Evolutionary conservation across 2,797 vertebrate species (phyloP), one percentile per base, ranked within the genome.

Genomic region (Tadarida brasiliensis): DNA sequence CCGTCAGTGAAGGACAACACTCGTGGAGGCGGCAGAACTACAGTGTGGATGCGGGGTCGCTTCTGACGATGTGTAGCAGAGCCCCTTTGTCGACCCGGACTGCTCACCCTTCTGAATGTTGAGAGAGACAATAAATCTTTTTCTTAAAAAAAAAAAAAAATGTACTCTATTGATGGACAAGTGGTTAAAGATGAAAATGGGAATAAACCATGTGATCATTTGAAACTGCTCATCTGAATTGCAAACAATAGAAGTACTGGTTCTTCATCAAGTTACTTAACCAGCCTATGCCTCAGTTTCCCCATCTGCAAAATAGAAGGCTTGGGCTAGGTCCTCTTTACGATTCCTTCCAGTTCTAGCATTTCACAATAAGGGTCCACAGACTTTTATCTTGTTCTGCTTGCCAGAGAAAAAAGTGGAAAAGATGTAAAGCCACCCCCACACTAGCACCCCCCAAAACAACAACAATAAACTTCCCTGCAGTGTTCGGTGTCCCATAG

Each of bases 31-130:
- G 30, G 81, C 0, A 94, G 19, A 88, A 80, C 44, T 39, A 80
- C 30, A 86, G 8, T 49, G 83, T 16, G 28, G 63, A 59, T 76
- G 19, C 84, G 80, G 30, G 17, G 49, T 78, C 61, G 16, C n/a
- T 85, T 84, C 88, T 74, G 92, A 78, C 47, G 74, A 9, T 35
- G 57, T 83, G 44, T 49, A 89, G 9, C 68, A 87, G 83, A 93
- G 35, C n/a, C 56, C 74, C 57, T 59, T 51, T 87, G n/a, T 87
- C 65, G 44, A 24, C 68, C 65, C 51, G 24, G 12, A 94, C 33
- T 30, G 44, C 10, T 90, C 26, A 70, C 30, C 15, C 56, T 89
- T 70, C 57, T 73, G 16, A 95, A 93, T 59, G 63, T 30, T 87
- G 54, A 94, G 11, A 78, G 51, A 83, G 26, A 84, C 20, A 86